Evolutionary conservation across 2,797 vertebrate genomes (phyloP).

Genomic region (Molossus alvarezi): DNA sequence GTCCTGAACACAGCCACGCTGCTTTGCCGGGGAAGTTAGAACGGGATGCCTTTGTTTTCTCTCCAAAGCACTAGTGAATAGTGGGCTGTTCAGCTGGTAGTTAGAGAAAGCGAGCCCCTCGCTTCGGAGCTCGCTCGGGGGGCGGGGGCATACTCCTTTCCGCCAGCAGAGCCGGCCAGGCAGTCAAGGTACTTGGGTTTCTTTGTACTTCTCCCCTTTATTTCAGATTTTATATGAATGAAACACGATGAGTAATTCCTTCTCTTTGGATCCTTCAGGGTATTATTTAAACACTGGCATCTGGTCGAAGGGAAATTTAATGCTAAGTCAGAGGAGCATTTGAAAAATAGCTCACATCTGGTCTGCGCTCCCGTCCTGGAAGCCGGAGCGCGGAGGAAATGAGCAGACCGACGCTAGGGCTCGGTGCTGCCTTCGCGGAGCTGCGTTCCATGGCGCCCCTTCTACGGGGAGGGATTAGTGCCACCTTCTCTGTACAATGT

Average conservation of each 20-base stretch:
- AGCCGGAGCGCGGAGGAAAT: background rate
- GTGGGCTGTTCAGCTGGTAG: slow-evolving; percentile 57
- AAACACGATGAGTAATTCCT: slow-evolving; percentile 79
- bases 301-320: slow-evolving; percentile 76
- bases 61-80: slow-evolving; percentile 72
- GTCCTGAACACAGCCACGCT: slow-evolving; percentile 63
- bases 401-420: too few relatives aligned
- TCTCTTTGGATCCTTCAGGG: slow-evolving; percentile 75
- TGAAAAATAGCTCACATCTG: slow-evolving; percentile 77
- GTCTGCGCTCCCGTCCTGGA: slow-evolving; percentile 63
- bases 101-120: slow-evolving; percentile 23
- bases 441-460: slow-evolving; percentile 24
- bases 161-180: slow-evolving; percentile 41
- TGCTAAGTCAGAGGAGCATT: slow-evolving; percentile 76
- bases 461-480: slow-evolving; percentile 76
- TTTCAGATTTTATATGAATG: slow-evolving; percentile 70
- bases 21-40: slow-evolving; percentile 67
- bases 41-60: slow-evolving; percentile 72
- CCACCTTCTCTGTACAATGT: slow-evolving; percentile 78
- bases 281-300: slow-evolving; percentile 79
- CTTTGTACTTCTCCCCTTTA: slow-evolving; percentile 67
- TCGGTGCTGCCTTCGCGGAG: background rate
- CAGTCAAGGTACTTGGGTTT: slow-evolving; percentile 62
- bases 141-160: background rate
- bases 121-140: background rate